These are phyloP conservation scores for Unio delphinus DNA, from an alignment of 2,888 invertebrate species.

Conservation along the genomic window DNA sequence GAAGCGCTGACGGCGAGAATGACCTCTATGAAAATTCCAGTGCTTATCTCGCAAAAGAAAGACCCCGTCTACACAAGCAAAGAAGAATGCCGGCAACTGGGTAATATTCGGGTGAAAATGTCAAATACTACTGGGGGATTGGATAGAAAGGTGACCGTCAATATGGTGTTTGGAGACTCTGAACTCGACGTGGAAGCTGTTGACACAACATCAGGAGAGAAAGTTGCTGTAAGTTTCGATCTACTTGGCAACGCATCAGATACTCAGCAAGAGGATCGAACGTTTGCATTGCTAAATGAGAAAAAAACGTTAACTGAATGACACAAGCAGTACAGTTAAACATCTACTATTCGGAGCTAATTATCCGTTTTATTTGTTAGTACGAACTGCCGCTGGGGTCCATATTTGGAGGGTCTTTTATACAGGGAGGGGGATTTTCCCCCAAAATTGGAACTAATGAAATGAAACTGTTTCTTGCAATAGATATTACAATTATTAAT, in stretches of 20 bases:
- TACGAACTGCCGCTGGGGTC: no score
- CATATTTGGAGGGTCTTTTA: no score
- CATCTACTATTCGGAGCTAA: no score
- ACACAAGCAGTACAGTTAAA: no score
- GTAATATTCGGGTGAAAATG: slow-evolving; percentile 18
- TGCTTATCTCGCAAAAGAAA: slow-evolving; percentile 9
- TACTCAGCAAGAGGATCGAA: no score
- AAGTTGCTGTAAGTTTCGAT: slow-evolving; percentile 9
- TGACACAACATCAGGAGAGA: slow-evolving; percentile 9
- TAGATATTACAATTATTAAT: no score
- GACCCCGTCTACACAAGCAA: slow-evolving; percentile 12
- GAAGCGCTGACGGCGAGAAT: slow-evolving; percentile 12
- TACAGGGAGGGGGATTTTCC: no score
- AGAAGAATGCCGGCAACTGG: slow-evolving; percentile 10
- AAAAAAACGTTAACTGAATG: no score
- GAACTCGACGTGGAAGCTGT: slow-evolving; percentile 14
- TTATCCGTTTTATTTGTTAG: no score
- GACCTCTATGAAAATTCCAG: slow-evolving; percentile 15
- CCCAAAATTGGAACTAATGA: no score
- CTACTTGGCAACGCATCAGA: neutral
- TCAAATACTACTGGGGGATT: slow-evolving; percentile 14
- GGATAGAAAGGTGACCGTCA: slow-evolving; percentile 16
- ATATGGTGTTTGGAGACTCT: slow-evolving; percentile 16
- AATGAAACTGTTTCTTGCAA: no score
- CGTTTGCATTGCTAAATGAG: no score